A percentile compares a stretch with the other conserved stretches of the same genome.
Conservation (phyloP, 1,140 invertebrate species). For the Charaxes varanes region DNA sequence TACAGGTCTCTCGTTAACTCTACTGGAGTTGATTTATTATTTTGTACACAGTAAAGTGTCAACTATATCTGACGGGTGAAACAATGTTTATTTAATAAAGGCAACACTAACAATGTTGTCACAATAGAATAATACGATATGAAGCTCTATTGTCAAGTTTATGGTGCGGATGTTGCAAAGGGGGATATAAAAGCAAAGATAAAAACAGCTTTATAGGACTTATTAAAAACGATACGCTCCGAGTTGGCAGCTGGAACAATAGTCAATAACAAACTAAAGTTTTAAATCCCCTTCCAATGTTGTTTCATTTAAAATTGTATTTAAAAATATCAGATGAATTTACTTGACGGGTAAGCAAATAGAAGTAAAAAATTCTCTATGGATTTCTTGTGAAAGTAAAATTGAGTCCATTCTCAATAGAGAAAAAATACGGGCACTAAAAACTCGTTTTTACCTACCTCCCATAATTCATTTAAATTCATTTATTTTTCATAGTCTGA, state of each 20-base stretch:
- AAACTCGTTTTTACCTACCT: too few relatives aligned
- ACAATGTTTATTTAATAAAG: constrained; percentile 15
- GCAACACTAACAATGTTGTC: constrained; percentile 12
- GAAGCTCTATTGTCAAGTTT: constrained; percentile 15
- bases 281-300: not conserved
- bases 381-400: too few relatives aligned
- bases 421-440: too few relatives aligned
- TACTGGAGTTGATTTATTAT: too few relatives aligned
- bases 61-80: constrained; percentile 3
- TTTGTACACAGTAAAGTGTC: constrained; percentile 2
- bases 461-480: too few relatives aligned
- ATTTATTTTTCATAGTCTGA: too few relatives aligned
- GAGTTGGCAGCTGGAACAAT: not conserved
- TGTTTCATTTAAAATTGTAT: too few relatives aligned
- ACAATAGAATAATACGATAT: constrained; percentile 14
- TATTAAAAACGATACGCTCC: constrained; percentile 14
- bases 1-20: too few relatives aligned
- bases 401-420: too few relatives aligned
- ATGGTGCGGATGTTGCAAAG: constrained; percentile 5
- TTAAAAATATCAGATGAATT: too few relatives aligned
- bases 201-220: constrained; percentile 13
- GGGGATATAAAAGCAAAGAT: constrained; percentile 12
- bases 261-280: constrained; percentile 1
- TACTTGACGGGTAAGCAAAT: too few relatives aligned
- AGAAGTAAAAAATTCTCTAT: too few relatives aligned